Evolutionary conservation across 2,113 vertebrate species (phyloP), one percentile per base, ranked within the genome.

Genomic region (Aptenodytes forsteri): DNA sequence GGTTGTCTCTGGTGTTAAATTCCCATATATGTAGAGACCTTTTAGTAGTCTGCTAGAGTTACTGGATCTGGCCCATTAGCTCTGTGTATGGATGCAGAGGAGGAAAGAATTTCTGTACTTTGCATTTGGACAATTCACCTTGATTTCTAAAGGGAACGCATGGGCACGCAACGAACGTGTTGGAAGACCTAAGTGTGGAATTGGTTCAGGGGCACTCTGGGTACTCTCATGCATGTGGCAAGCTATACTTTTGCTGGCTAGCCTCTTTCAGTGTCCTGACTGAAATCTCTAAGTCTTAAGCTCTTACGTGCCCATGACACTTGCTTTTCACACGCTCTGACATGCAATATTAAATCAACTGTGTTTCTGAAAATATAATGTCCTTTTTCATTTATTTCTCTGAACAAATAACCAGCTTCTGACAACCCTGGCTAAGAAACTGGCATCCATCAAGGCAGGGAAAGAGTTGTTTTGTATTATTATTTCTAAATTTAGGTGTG

Each of bases 401-500:
- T 76, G 73, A 80, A 36, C 5, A 83, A 92, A 72, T 77, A 95
- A 90, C 22, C 30, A 78, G 69, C 16, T 71, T 89, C 56, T 96
- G 85, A 96, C 69, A 95, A 29, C 20, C 5, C 32, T 89, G 78
- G 42, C 72, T 69, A n/a, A 69, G 62, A 82, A 65, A 83, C 22
- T 85, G 76, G 10, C 38, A 64, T 90, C 83, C 54, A 82, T 96
- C 83, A 76, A 96, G 76, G 80, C 32, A 36, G 29, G 5, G 7
- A 83, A 95, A 65, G 62, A 76, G 36, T n/a, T 92, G 58, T 16
- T 88, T 95, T 84, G 59, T 46, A 29, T 55, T 65, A 77, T 77
- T 91, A 82, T 61, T 96, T 96, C 93, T 95, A 96, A 93, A 96
- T 82, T 58, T 84, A 72, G 78, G n/a, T 72, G 67, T 97, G 91